phyloP scores from a whole-genome alignment of 2,888 invertebrate species.

The Schizaphis graminum region DNA sequence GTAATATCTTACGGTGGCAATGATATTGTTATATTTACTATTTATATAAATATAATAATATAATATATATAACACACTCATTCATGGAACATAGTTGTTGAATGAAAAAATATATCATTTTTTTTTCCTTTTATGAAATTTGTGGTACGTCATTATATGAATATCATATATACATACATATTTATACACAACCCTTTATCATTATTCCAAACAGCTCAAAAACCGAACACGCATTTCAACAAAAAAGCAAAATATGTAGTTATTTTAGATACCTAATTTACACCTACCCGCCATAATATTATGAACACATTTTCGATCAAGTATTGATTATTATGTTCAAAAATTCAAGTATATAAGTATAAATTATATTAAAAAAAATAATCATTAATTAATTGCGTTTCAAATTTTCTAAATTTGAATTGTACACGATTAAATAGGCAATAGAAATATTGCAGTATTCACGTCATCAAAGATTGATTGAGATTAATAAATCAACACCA shows the following conservation, averaged over 20 bases:
- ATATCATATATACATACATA: neutral
- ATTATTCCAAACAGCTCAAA: neutral
- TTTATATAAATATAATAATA: neutral
- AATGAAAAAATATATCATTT: neutral
- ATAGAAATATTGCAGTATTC: neutral
- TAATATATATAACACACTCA: neutral
- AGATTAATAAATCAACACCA: neutral
- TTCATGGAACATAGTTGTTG: neutral
- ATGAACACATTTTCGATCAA: neutral
- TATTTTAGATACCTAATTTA: neutral
- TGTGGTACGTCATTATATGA: neutral
- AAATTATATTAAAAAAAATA: neutral
- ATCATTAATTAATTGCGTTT: neutral
- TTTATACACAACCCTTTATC: neutral
- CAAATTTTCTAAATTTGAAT: neutral
- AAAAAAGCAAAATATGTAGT: neutral
- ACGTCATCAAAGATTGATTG: neutral
- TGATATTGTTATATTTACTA: neutral
- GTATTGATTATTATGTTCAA: neutral
- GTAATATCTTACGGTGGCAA: no score
- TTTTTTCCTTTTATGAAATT: neutral
- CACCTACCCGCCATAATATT: neutral
- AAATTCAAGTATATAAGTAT: neutral
- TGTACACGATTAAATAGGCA: neutral
- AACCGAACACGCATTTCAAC: neutral